Evolutionary conservation across 92 coral and sea anemone genomes (phyloP).

Genomic region (Epizoanthus fatuus): DNA sequence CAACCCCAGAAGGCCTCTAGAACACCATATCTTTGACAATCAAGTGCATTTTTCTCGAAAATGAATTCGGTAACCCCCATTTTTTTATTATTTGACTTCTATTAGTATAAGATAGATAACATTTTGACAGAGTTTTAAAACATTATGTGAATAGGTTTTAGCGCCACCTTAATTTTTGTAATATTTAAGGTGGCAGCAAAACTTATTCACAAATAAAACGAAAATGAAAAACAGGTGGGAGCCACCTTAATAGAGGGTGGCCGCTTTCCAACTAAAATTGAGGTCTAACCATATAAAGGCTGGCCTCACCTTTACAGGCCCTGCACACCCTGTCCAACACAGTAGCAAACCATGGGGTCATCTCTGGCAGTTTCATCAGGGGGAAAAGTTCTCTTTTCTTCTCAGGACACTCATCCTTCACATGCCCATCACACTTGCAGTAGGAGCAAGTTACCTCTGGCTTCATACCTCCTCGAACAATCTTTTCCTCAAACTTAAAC

Average conservation of each 20-base stretch:
- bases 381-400: conserved; percentile 54
- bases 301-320: conserved; percentile 64
- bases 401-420: conserved; percentile 74
- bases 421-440: conserved; percentile 86
- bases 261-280: not conserved
- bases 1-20: too few species aligned
- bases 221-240: too few species aligned
- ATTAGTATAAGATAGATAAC: too few species aligned
- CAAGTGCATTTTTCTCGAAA: too few species aligned
- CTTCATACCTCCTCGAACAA: conserved; percentile 65
- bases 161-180: not conserved
- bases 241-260: too few species aligned
- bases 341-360: conserved; percentile 27
- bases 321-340: conserved; percentile 68
- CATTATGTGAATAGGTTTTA: too few species aligned
- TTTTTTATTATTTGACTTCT: too few species aligned
- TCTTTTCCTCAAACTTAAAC: conserved; percentile 53
- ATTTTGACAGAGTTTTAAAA: too few species aligned
- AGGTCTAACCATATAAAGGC: not conserved
- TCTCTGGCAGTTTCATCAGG: conserved; percentile 58
- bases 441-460: conserved; percentile 77
- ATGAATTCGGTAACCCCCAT: too few species aligned
- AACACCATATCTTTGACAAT: too few species aligned
- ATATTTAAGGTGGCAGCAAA: too few species aligned
- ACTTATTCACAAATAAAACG: not conserved